A percentile compares a stretch with the other conserved stretches of the same genome.
phyloP scores from a whole-genome alignment of 1,140 invertebrate genomes.

The Lanistes nyassanus region DNA sequence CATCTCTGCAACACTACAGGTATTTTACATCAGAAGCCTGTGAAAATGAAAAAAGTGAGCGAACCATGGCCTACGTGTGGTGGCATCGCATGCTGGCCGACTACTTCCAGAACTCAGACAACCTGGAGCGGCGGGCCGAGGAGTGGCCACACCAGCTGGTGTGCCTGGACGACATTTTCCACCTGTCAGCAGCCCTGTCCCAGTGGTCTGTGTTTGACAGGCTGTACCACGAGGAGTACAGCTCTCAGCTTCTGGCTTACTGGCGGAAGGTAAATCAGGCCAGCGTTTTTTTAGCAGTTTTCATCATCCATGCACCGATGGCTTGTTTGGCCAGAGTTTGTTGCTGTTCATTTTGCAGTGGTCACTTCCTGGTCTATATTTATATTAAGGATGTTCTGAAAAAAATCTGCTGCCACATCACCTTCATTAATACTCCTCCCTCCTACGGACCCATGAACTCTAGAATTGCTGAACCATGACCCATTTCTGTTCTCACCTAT shows the following conservation, averaged over 20 bases:
- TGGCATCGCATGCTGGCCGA: conserved; percentile 63
- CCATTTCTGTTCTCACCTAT: too few relatives aligned
- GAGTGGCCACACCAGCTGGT: conserved; percentile 62
- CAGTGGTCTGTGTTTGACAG: conserved; percentile 63
- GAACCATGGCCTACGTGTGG: conserved; percentile 53
- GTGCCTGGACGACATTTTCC: conserved; percentile 56
- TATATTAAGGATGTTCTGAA: too few relatives aligned
- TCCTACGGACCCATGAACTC: too few relatives aligned
- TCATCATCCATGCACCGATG: too few relatives aligned
- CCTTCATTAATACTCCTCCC: too few relatives aligned
- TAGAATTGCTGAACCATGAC: too few relatives aligned
- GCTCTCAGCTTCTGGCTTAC: conserved; percentile 57
- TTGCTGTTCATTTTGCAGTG: too few relatives aligned
- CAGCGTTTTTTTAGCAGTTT: not conserved
- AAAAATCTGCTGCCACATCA: too few relatives aligned
- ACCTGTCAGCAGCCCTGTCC: conserved; percentile 54
- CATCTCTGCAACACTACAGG: conserved; percentile 28
- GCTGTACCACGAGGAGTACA: conserved; percentile 64
- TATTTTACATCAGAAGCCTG: conserved; percentile 47
- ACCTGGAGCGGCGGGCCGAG: conserved; percentile 57
- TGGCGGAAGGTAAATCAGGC: conserved; percentile 58
- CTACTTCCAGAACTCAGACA: conserved; percentile 52
- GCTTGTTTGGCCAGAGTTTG: too few relatives aligned
- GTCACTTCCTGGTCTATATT: too few relatives aligned
- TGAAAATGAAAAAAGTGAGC: conserved; percentile 46